Evolutionary conservation across 2,113 vertebrate genomes (phyloP).

Genomic region (Brienomyrus brachyistius): DNA sequence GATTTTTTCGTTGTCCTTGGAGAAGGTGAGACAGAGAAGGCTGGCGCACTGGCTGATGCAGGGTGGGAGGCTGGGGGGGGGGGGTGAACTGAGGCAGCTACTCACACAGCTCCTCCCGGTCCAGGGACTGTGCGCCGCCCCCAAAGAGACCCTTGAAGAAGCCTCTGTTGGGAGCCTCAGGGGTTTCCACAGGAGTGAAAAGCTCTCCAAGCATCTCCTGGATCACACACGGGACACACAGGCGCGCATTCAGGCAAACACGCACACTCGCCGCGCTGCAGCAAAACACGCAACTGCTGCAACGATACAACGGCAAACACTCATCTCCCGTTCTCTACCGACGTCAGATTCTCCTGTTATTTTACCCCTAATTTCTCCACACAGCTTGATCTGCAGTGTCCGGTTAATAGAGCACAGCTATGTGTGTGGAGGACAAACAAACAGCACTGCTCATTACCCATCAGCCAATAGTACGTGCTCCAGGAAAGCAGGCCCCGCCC

Average conservation of each 20-base stretch:
- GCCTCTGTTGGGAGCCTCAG: constrained; percentile 93
- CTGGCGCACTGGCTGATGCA: background rate
- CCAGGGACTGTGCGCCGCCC: constrained; percentile 90
- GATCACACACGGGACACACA: constrained; percentile 33
- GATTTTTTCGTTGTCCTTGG: background rate
- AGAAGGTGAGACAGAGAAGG: background rate
- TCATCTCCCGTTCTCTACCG: background rate
- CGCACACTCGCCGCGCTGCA: background rate
- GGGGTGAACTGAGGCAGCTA: constrained; percentile 7
- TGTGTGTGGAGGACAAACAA: background rate
- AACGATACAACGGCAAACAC: background rate
- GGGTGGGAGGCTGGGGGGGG: background rate
- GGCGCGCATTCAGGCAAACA: background rate
- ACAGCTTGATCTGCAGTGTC: background rate
- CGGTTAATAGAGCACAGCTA: background rate
- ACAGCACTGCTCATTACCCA: background rate
- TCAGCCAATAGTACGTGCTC: background rate
- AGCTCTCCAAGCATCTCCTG: constrained; percentile 98
- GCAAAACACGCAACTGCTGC: background rate
- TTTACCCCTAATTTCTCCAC: background rate
- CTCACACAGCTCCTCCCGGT: constrained; percentile 96
- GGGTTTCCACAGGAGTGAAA: constrained; percentile 95
- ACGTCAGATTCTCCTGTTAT: background rate
- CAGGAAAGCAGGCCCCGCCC: background rate
- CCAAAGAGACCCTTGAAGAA: constrained; percentile 98